Base-by-base conservation (phyloP, 1,140 invertebrate species). In the Eubasilissa regina region DNA sequence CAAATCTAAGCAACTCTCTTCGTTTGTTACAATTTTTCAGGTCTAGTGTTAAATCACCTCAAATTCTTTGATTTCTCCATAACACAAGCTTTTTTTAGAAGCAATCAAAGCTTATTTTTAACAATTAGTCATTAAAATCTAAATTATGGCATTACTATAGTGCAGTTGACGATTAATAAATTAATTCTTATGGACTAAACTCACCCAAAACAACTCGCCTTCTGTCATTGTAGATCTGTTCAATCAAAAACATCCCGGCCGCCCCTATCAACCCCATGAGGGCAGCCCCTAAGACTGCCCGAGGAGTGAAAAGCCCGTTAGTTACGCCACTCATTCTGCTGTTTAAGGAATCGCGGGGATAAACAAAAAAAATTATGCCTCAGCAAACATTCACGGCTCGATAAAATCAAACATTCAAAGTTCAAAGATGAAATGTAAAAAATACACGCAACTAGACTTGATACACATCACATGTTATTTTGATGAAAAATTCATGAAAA, bases 261-360 rank as follows among this genome's bases (percentile, higher is more conserved):
- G 91, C 92, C 66, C 92, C 90, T 48, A 93, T 87, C 1, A 93
- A 85, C 19, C 92, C 92, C 19, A 93, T 88, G 25, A 93, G 89
- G 62, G 91, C 91, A 12, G 90, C 90, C 11, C 90, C 90, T 48
- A 90, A 83, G 84, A 89, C 84, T 79, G 86, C 73, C 7, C 86
- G 84, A n/a, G 87, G 84, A 21, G 43, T 70, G 47, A 70, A 51
- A 9, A 70, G 15, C 17, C 66, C 66, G 21, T 70, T 70, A n/a
- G 7, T 21, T 35, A 53, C 10, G 4, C 19, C 47, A 55, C 68
- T 73, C 68, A 73, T 73, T 10, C 12, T 73, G 9, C 25, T 35
- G 13, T 12, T 17, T 68, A 9, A 17, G 0, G n/a, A 48, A 9
- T 43, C 11, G 19, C 13, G n/a, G n/a, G 10, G 43, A 19, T 3